A percentile compares a stretch with the other conserved stretches of the same genome.
Evolutionary conservation across 2,113 vertebrate species (phyloP).

Genomic region (Chamaetylas fuelleborni): DNA sequence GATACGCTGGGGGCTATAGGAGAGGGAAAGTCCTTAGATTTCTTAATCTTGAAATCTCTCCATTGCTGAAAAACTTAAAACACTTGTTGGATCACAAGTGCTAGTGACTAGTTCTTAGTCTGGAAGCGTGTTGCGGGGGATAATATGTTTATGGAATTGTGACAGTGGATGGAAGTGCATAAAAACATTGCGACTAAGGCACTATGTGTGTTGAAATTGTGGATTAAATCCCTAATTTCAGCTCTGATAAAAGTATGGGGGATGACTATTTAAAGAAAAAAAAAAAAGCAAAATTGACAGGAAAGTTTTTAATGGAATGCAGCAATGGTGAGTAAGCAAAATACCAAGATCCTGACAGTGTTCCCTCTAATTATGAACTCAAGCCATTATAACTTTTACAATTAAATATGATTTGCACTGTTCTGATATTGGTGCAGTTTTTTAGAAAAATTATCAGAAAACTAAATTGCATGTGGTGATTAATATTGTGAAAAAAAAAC

Average conservation of each 20-base stretch:
- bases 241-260: slow-evolving; percentile 22
- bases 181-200: slow-evolving; percentile 55
- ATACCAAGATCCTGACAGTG: slow-evolving; percentile 78
- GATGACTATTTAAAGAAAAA: background rate
- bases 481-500: slow-evolving; percentile 56
- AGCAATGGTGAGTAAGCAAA: slow-evolving; percentile 74
- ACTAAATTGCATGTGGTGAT: slow-evolving; percentile 79
- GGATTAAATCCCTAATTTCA: slow-evolving; percentile 60
- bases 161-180: slow-evolving; percentile 29
- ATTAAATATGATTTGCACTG: slow-evolving; percentile 87
- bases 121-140: background rate
- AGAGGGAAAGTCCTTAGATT: slow-evolving; percentile 51
- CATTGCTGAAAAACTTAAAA: slow-evolving; percentile 69
- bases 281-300: slow-evolving; percentile 30
- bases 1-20: slow-evolving; percentile 61
- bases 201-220: slow-evolving; percentile 52
- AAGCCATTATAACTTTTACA: slow-evolving; percentile 85
- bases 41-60: slow-evolving; percentile 59
- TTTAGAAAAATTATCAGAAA: slow-evolving; percentile 77
- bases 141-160: background rate
- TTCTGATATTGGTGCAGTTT: slow-evolving; percentile 85
- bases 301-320: slow-evolving; percentile 51
- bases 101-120: slow-evolving; percentile 44
- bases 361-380: slow-evolving; percentile 81
- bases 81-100: slow-evolving; percentile 73